Evolutionary conservation across 2,113 vertebrate species (phyloP).

Genomic region (Typhlomys cinereus): DNA sequence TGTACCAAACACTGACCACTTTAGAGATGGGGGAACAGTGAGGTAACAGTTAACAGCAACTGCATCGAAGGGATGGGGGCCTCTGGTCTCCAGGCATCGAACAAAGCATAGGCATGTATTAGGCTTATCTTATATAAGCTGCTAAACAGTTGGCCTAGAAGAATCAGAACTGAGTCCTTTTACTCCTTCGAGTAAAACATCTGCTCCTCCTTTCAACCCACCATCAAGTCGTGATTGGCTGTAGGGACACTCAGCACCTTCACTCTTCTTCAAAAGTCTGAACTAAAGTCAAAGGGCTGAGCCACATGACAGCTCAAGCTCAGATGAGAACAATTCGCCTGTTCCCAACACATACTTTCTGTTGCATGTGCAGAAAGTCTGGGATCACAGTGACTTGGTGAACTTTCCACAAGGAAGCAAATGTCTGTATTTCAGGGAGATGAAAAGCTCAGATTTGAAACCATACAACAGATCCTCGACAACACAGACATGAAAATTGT

Average conservation of each 20-base stretch:
- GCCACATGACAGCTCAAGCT: constrained; percentile 8
- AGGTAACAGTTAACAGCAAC: background rate
- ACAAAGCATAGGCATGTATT: background rate
- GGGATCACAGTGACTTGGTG: constrained; percentile 34
- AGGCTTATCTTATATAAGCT: background rate
- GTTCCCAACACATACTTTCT: background rate
- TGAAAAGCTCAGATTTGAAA: constrained; percentile 9
- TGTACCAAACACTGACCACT: background rate
- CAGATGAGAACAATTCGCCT: background rate
- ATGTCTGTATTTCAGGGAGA: background rate
- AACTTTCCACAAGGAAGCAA: constrained; percentile 43
- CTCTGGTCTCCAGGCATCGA: background rate
- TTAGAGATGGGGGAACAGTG: constrained; percentile 13
- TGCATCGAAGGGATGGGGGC: constrained; percentile 13
- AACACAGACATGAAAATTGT: background rate
- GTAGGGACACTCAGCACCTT: constrained; percentile 27
- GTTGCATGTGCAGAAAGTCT: constrained; percentile 26
- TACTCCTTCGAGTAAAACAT: background rate
- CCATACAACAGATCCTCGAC: background rate
- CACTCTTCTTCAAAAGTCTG: constrained; percentile 34
- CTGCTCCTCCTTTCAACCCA: background rate
- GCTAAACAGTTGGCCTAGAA: background rate
- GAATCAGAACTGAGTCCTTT: background rate
- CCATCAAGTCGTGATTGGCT: background rate
- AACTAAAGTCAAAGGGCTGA: background rate